phyloP scores from a whole-genome alignment of 2,113 vertebrate genomes.

The Vulpes vulpes region DNA sequence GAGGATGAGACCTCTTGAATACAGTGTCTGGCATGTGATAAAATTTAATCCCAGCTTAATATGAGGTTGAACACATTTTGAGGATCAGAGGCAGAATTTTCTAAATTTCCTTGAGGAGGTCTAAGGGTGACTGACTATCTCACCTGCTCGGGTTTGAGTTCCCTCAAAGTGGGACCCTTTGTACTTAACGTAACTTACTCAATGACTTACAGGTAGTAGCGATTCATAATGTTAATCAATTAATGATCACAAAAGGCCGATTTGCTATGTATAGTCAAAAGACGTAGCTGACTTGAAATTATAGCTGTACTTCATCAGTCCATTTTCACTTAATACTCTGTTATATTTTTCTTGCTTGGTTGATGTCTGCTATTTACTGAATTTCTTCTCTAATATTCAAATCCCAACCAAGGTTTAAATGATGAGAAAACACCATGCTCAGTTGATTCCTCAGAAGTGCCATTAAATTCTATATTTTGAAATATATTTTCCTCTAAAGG shows the following conservation, averaged over 20 bases:
- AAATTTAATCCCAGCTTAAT: neutral
- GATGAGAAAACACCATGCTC: slow-evolving; percentile 63
- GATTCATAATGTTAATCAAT: neutral
- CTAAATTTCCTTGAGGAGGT: neutral
- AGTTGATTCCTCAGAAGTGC: slow-evolving; percentile 51
- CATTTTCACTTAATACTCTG: slow-evolving; percentile 25
- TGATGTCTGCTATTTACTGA: slow-evolving; percentile 53
- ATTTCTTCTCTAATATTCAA: slow-evolving; percentile 69
- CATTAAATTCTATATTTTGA: slow-evolving; percentile 61
- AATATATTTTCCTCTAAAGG: slow-evolving; percentile 57
- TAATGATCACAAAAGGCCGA: neutral
- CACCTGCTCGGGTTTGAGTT: neutral
- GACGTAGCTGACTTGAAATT: slow-evolving; percentile 51
- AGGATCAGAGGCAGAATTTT: neutral
- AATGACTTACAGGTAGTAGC: neutral
- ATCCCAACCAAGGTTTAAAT: slow-evolving; percentile 63
- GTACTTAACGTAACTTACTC: neutral
- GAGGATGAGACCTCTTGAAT: neutral
- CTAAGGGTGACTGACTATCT: neutral
- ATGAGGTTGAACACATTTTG: neutral
- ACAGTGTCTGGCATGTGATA: neutral
- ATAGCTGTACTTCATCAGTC: slow-evolving; percentile 13
- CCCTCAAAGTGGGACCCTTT: neutral
- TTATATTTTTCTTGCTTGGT: slow-evolving; percentile 57
- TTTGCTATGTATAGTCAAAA: slow-evolving; percentile 54